phyloP scores from a whole-genome alignment of 2,797 vertebrate genomes.

The Corythornis leucogaster region DNA sequence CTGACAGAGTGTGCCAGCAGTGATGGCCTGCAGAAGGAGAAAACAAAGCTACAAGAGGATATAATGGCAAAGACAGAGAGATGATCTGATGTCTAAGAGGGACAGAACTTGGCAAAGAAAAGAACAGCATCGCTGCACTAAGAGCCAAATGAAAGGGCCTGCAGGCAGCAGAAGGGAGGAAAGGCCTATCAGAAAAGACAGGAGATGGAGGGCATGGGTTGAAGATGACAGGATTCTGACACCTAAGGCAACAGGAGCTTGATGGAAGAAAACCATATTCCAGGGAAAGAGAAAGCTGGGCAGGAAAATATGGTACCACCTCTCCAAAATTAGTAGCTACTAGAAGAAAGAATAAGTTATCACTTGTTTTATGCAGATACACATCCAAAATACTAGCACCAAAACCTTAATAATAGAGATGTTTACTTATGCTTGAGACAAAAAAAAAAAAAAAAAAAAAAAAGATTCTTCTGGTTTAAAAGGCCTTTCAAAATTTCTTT shows the following conservation, averaged over 20 bases:
- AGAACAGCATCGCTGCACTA: background rate
- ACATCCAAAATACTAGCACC: background rate
- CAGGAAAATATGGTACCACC: background rate
- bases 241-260: background rate
- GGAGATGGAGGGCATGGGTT: background rate
- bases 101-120: background rate
- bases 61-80: background rate
- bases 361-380: background rate
- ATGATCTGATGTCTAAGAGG: background rate
- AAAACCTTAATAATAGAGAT: background rate
- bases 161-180: background rate
- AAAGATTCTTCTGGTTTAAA: background rate
- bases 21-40: background rate
- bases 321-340: background rate
- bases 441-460: background rate
- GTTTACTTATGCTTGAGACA: background rate
- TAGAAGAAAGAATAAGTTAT: background rate
- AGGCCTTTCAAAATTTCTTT: background rate
- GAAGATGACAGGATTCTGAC: background rate
- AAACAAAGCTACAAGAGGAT: background rate
- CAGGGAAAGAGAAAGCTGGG: background rate
- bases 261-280: background rate
- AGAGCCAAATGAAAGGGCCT: background rate
- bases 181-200: background rate
- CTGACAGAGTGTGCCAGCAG: background rate